These are phyloP conservation scores for Silurus meridionalis DNA, from an alignment of 2,113 vertebrate genomes.

Conservation along the genomic window DNA sequence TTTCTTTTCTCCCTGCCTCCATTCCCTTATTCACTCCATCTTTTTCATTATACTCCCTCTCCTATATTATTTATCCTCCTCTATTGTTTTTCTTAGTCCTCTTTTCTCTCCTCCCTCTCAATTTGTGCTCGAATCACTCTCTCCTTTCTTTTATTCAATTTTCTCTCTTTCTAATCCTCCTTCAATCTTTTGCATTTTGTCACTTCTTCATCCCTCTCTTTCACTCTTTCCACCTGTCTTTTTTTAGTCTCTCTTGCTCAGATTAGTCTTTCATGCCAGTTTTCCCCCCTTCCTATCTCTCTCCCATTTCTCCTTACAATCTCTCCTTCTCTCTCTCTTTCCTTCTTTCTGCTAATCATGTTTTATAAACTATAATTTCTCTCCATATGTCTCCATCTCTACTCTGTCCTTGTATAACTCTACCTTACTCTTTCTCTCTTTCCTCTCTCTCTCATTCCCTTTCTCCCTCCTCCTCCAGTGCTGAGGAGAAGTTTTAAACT, in stretches of 20 bases:
- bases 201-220: background rate
- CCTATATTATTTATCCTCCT: background rate
- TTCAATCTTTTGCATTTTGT: background rate
- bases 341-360: background rate
- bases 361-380: background rate
- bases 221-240: too few species aligned
- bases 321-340: background rate
- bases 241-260: background rate
- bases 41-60: background rate
- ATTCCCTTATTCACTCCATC: background rate
- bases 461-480: background rate
- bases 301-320: background rate
- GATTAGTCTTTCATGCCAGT: too few species aligned
- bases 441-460: background rate
- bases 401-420: too few species aligned
- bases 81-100: background rate
- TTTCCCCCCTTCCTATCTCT: background rate
- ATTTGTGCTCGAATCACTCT: background rate
- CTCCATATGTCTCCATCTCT: too few species aligned
- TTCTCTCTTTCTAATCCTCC: background rate
- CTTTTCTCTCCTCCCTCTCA: background rate
- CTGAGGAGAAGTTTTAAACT: constrained; percentile 62
- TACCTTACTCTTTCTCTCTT: background rate
- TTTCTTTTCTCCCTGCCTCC: background rate
- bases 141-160: background rate